Evolutionary conservation across 2,888 invertebrate species (phyloP).

Genomic region (Helobdella robusta): DNA sequence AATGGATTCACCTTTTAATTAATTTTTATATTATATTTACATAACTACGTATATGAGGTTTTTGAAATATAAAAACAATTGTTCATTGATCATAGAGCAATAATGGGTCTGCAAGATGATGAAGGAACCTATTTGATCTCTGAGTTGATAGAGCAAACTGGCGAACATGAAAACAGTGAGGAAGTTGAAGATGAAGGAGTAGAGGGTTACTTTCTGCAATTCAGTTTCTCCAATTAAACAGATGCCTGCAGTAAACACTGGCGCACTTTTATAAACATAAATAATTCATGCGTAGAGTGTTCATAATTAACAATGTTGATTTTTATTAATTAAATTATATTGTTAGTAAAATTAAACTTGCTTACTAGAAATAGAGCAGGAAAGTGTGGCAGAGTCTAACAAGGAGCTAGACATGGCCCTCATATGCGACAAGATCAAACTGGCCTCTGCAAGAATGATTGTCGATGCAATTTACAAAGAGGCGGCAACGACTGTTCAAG

Average conservation of each 20-base stretch:
- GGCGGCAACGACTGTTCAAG: background rate
- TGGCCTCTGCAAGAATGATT: conserved; percentile 2
- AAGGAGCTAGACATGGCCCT: background rate
- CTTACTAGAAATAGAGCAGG: background rate
- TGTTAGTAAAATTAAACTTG: background rate
- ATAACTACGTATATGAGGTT: background rate
- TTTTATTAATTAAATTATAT: background rate
- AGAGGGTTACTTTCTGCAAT: background rate
- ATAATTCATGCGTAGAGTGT: no score
- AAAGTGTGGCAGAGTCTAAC: background rate
- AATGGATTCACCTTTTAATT: no score
- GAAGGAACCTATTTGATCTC: background rate
- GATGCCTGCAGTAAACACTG: no score
- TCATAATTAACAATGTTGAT: background rate
- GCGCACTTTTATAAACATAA: no score
- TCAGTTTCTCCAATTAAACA: background rate
- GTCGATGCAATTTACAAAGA: conserved; percentile 6
- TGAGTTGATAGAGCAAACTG: background rate
- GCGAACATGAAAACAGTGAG: background rate
- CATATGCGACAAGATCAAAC: background rate
- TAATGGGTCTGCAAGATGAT: background rate
- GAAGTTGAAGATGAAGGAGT: background rate
- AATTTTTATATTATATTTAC: no score
- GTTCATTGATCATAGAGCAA: background rate
- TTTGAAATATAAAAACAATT: background rate